Conservation (phyloP, 1,140 invertebrate species). For the Polypedilum vanderplanki region DNA sequence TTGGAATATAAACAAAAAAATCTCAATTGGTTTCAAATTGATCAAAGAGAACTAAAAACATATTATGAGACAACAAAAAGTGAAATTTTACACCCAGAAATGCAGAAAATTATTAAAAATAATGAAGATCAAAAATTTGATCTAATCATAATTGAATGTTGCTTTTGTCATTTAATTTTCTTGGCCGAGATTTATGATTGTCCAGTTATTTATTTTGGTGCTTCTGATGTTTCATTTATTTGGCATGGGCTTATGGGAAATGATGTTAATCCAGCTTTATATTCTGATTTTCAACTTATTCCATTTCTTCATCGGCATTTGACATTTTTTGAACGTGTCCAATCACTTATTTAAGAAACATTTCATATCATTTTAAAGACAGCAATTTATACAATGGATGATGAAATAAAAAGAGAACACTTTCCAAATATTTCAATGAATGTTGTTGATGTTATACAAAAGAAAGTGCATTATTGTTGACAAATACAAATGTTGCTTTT, state of each 20-base stretch:
- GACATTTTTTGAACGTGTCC: not conserved
- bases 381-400: not conserved
- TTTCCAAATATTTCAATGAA: not conserved
- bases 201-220: not conserved
- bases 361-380: not conserved
- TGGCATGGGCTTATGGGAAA: not conserved
- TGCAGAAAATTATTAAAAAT: not conserved
- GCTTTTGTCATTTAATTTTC: not conserved
- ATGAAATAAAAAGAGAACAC: not conserved
- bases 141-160: not conserved
- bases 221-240: not conserved
- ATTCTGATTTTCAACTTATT: not conserved
- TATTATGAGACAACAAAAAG: not conserved
- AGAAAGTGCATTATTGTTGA: not conserved
- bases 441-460: not conserved
- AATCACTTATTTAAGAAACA: not conserved
- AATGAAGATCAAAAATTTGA: not conserved
- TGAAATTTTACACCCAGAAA: not conserved
- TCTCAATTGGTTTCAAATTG: not conserved
- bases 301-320: not conserved
- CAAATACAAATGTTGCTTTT: not conserved
- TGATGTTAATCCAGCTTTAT: not conserved
- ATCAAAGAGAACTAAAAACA: not conserved
- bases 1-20: not conserved
- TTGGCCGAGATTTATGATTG: not conserved